Conservation (phyloP, 2,888 invertebrate genomes). For the Caenorhabditis sulstoni region DNA sequence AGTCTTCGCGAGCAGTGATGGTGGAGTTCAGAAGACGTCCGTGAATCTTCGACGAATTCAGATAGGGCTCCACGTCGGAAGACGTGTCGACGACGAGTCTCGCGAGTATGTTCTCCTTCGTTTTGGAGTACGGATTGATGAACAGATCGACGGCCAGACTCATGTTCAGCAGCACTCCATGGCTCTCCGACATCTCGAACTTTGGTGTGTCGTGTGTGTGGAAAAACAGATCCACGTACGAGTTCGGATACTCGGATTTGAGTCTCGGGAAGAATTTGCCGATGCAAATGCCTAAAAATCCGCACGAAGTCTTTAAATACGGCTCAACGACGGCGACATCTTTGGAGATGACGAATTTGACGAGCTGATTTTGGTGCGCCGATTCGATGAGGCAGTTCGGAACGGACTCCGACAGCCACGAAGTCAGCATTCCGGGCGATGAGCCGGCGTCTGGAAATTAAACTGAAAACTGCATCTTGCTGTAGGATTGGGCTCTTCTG, state of each 20-base stretch:
- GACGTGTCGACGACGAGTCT: slow-evolving; percentile 66
- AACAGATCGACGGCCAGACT: slow-evolving; percentile 53
- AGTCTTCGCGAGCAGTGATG: slow-evolving; percentile 58
- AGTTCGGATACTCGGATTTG: slow-evolving; percentile 65
- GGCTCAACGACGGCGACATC: slow-evolving; percentile 53
- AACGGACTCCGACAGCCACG: slow-evolving; percentile 72
- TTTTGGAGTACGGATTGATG: slow-evolving; percentile 51
- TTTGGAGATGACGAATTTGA: slow-evolving; percentile 67
- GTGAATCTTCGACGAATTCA: slow-evolving; percentile 59
- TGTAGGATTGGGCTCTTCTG: not conserved
- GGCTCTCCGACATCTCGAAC: slow-evolving; percentile 26
- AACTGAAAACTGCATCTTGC: too few relatives aligned
- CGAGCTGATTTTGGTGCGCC: slow-evolving; percentile 65
- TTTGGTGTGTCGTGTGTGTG: slow-evolving; percentile 57
- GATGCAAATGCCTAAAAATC: slow-evolving; percentile 69
- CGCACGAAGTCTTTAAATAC: slow-evolving; percentile 70
- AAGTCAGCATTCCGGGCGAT: slow-evolving; percentile 69
- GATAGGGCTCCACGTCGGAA: slow-evolving; percentile 64
- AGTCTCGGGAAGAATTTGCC: slow-evolving; percentile 73
- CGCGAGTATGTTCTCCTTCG: slow-evolving; percentile 64
- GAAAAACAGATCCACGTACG: slow-evolving; percentile 72
- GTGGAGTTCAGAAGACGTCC: slow-evolving; percentile 67
- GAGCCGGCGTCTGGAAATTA: slow-evolving; percentile 50
- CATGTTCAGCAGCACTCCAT: slow-evolving; percentile 53
- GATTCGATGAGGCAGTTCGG: slow-evolving; percentile 73